Evolutionary conservation across 2,797 vertebrate species (phyloP), one percentile per base, ranked within the genome.

Genomic region (Phyllotis vaccarum): DNA sequence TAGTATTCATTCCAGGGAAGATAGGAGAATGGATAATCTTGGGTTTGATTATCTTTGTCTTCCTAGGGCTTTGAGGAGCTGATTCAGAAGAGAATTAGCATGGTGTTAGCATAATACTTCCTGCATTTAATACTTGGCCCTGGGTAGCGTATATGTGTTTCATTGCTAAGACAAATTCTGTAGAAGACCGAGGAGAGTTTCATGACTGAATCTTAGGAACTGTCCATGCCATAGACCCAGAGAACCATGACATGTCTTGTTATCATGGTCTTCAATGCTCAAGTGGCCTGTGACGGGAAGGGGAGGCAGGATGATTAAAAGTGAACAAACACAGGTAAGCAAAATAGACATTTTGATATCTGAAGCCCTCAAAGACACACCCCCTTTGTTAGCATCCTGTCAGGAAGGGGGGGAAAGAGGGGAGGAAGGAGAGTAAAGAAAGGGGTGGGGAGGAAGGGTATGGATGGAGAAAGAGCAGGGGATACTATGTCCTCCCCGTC

Each of bases 321-420:
- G 3, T 2, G 0, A 16, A 19, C 31, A 72, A 7, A 62, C 62
- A 60, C 5, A n/a, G 52, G 56, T 3, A 22, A 37, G 34, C 16
- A 27, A 34, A 66, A 62, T 1, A 0, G 12, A 21, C 12, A 43
- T 6, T 75, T 74, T 37, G 43, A 64, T 7, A 19, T 49, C 54
- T 66, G 12, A 40, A 68, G 2, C 21, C 7, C 43, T 89, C 21
- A 34, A 80, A 89, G 14, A 75, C 11, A 54, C 4, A 13, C 10
- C 1, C 49, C 27, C 37, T 68, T 24, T 60, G 27, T 52, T n/a
- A 94, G 62, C 37, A 9, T n/a, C 6, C 80, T 24, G 2, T 81
- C 24, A 43, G 34, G 4, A 14, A 68, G 0, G 21, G 2, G 0
- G 3, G 37, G 40, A 46, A 2, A 16, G 24, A 34, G 2, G 22